Conservation (phyloP, 2,797 vertebrate genomes). For the Yasuhikotakia modesta region DNA sequence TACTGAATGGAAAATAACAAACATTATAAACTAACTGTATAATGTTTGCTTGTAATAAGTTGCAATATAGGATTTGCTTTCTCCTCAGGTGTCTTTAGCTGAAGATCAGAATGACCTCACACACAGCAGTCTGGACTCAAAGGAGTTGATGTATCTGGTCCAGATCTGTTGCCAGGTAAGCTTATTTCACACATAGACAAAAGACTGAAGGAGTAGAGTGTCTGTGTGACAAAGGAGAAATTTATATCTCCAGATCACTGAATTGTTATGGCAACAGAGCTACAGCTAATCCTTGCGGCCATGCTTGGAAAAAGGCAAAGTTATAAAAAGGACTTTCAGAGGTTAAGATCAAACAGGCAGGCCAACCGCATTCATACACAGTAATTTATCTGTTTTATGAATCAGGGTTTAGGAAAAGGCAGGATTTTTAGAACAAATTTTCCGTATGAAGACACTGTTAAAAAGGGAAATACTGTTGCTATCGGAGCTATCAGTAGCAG, state of each 20-base stretch:
- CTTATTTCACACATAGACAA: neutral
- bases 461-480: neutral
- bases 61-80: constrained; percentile 19
- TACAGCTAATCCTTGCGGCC: constrained; percentile 44
- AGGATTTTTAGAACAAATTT: neutral
- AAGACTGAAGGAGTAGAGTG: neutral
- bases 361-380: constrained; percentile 43
- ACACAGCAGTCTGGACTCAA: constrained; percentile 85
- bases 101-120: constrained; percentile 89
- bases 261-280: constrained; percentile 59
- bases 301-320: constrained; percentile 35
- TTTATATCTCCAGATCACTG: constrained; percentile 39
- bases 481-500: neutral
- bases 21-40: too few species aligned
- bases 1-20: too few species aligned
- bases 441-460: neutral
- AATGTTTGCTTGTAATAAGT: too few species aligned
- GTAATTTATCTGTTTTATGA: constrained; percentile 42
- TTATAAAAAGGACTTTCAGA: constrained; percentile 54
- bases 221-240: constrained; percentile 19
- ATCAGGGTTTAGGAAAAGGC: constrained; percentile 25
- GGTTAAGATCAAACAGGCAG: constrained; percentile 42
- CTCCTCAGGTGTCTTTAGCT: constrained; percentile 83
- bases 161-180: constrained; percentile 95
- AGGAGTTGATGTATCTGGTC: constrained; percentile 91